Evolutionary conservation across 2,113 vertebrate species (phyloP).

Genomic region (Ageneiosus marmoratus): DNA sequence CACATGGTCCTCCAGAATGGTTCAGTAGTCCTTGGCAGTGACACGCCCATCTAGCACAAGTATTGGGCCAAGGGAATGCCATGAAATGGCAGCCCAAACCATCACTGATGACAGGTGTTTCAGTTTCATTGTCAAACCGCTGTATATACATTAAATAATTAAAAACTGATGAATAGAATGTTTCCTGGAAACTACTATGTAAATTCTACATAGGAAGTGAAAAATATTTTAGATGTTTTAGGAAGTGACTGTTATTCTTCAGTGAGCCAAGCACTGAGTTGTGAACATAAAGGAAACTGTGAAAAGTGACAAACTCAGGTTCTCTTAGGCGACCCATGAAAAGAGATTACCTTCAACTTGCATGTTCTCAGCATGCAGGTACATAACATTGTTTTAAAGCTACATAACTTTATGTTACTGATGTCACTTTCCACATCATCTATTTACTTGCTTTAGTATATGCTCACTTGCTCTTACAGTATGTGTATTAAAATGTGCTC

Average conservation of each 20-base stretch:
- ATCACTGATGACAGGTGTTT: too few relatives aligned
- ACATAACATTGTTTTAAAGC: constrained; percentile 8
- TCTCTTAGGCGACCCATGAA: constrained; percentile 32
- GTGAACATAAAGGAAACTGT: constrained; percentile 26
- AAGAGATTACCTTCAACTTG: not conserved
- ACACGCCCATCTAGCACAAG: too few relatives aligned
- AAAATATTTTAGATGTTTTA: not conserved
- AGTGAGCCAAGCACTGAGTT: not conserved
- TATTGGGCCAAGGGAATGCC: too few relatives aligned
- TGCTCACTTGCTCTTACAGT: not conserved
- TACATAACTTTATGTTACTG: constrained; percentile 9
- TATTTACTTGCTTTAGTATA: constrained; percentile 14
- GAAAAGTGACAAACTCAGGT: constrained; percentile 25
- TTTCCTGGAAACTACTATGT: not conserved
- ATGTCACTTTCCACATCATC: constrained; percentile 37
- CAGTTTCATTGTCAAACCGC: too few relatives aligned
- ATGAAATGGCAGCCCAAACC: too few relatives aligned
- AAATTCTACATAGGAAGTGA: not conserved
- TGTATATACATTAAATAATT: too few relatives aligned
- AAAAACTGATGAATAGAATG: not conserved
- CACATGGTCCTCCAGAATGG: too few relatives aligned
- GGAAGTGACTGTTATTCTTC: not conserved
- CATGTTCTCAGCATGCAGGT: not conserved
- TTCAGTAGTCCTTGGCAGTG: too few relatives aligned
- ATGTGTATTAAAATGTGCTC: constrained; percentile 33